Percentiles rank a stretch among this genome's conserved stretches.
Evolutionary conservation across 2,797 vertebrate genomes (phyloP).

Genomic region (Eutrigla gurnardus): DNA sequence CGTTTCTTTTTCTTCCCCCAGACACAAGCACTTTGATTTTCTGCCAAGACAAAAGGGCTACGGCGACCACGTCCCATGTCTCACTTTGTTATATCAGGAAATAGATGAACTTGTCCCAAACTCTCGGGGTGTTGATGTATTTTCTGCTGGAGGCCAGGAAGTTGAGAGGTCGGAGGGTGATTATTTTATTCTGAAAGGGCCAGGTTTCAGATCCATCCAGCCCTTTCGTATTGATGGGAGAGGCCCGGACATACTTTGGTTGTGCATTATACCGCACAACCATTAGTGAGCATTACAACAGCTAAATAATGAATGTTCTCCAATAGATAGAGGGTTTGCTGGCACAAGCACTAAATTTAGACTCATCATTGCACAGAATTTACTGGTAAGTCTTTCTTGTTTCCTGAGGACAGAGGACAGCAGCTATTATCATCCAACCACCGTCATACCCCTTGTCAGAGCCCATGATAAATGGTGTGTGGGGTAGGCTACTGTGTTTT

Average conservation of each 20-base stretch:
- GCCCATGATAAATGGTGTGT: constrained; percentile 43
- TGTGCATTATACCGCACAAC: constrained; percentile 19
- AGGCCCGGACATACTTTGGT: constrained; percentile 25
- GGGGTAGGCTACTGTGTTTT: constrained; percentile 37
- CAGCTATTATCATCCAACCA: constrained; percentile 27
- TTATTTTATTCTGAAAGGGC: constrained; percentile 35
- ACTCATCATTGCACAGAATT: constrained; percentile 13
- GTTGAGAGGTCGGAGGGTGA: constrained; percentile 63
- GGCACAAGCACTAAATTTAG: constrained; percentile 40
- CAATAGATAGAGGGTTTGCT: not conserved
- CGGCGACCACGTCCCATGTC: constrained; percentile 55
- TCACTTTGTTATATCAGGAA: constrained; percentile 79
- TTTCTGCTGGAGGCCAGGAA: constrained; percentile 72
- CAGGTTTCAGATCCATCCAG: constrained; percentile 41
- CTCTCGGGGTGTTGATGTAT: constrained; percentile 64
- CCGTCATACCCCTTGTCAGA: constrained; percentile 42
- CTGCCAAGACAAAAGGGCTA: constrained; percentile 63
- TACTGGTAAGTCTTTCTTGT: constrained; percentile 15
- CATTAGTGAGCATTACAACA: constrained; percentile 58
- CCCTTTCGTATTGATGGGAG: constrained; percentile 30
- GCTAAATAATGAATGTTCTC: constrained; percentile 65
- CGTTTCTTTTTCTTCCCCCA: constrained; percentile 40
- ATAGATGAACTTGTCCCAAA: constrained; percentile 76
- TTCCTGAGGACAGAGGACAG: constrained; percentile 30
- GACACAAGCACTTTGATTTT: constrained; percentile 72